Evolutionary conservation across 2,888 invertebrate genomes (phyloP).

Genomic region (Sarcophaga variegata): DNA sequence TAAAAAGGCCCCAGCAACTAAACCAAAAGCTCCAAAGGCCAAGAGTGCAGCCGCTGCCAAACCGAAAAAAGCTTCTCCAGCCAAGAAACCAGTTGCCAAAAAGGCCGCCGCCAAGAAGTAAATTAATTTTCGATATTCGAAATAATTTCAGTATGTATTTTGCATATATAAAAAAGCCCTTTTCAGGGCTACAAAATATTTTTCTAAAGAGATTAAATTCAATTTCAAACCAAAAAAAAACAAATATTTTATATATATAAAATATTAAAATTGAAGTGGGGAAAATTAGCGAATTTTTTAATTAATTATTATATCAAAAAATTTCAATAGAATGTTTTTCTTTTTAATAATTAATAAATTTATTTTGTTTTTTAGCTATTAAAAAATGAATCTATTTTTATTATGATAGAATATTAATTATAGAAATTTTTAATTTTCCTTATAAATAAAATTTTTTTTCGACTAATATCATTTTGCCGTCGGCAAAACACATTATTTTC

Average conservation of each 20-base stretch:
- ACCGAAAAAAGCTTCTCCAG: neutral
- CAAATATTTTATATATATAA: neutral
- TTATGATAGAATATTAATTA: no score
- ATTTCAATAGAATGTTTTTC: no score
- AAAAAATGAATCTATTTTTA: neutral
- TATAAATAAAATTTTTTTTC: no score
- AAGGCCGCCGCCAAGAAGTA: no score
- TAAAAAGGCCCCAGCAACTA: no score
- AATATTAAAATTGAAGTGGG: neutral
- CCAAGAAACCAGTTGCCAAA: neutral
- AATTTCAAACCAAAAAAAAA: neutral
- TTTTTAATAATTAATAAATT: no score
- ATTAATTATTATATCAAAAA: neutral
- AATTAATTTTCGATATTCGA: neutral
- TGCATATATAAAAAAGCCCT: neutral
- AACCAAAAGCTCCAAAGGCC: constrained; percentile 5
- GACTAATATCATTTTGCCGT: neutral
- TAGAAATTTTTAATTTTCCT: no score
- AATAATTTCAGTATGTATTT: neutral
- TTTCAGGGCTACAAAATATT: no score
- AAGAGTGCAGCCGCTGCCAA: neutral
- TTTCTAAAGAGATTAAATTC: neutral
- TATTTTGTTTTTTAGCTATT: neutral
- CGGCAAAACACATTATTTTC: neutral
- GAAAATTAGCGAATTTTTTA: neutral